Percentiles rank a stretch among this genome's conserved stretches.
Conservation (phyloP, 2,797 vertebrate species). For the Parotocinclus haroldoi region DNA sequence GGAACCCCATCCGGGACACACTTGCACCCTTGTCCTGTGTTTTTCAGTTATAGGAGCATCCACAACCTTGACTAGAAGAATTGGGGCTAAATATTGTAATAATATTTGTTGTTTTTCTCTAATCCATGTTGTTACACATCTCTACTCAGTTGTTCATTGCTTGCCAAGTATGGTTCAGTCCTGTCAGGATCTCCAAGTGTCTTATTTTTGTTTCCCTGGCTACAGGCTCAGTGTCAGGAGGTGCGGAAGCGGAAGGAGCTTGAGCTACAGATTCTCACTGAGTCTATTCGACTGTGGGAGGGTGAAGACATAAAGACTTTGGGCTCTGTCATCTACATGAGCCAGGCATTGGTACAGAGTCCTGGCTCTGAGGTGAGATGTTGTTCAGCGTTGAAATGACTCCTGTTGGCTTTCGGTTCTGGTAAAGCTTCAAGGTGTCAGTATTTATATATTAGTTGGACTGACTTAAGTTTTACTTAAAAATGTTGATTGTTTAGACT, state of each 20-base stretch:
- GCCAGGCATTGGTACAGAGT: slow-evolving; percentile 84
- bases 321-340: slow-evolving; percentile 88
- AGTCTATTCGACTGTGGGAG: slow-evolving; percentile 95
- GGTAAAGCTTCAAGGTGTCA: too few relatives aligned
- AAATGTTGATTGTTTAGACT: too few relatives aligned
- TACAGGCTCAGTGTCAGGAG: slow-evolving; percentile 86
- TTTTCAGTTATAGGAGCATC: too few relatives aligned
- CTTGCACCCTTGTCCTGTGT: too few relatives aligned
- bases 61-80: too few relatives aligned
- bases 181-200: not conserved
- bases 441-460: too few relatives aligned
- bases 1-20: too few relatives aligned
- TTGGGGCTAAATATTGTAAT: too few relatives aligned
- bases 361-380: slow-evolving; percentile 81
- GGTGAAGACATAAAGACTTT: slow-evolving; percentile 90
- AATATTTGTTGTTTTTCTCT: not conserved
- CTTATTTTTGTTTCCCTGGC: slow-evolving; percentile 37
- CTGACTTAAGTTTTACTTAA: too few relatives aligned
- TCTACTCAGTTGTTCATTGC: not conserved
- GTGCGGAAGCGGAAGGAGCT: slow-evolving; percentile 93
- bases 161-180: slow-evolving; percentile 8
- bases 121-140: not conserved
- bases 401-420: too few relatives aligned
- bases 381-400: not conserved
- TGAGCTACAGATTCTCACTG: slow-evolving; percentile 90